Conservation (phyloP, 1,140 invertebrate genomes). For the Pseudachorutes palmiensis region DNA sequence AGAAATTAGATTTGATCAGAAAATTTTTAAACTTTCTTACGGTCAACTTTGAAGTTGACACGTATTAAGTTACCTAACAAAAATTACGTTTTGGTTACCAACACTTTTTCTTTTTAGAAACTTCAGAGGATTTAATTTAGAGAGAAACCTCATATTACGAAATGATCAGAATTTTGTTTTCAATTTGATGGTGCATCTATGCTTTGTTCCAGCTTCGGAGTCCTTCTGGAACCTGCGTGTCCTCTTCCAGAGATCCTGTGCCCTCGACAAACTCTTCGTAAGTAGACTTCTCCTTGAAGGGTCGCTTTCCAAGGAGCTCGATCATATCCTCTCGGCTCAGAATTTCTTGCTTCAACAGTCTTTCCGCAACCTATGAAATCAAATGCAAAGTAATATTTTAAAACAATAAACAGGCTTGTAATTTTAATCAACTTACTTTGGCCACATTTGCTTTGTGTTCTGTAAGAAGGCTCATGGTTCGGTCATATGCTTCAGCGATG, state of each 20-base stretch:
- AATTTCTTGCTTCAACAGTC: slow-evolving; percentile 89
- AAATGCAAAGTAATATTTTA: too few relatives aligned
- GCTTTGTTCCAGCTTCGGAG: slow-evolving; percentile 89
- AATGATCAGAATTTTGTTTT: too few relatives aligned
- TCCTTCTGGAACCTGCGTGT: slow-evolving; percentile 89
- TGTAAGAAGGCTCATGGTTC: slow-evolving; percentile 70
- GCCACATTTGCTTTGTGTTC: slow-evolving; percentile 79
- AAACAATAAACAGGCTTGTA: too few relatives aligned
- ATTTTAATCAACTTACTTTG: slow-evolving; percentile 63
- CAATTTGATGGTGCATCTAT: too few relatives aligned
- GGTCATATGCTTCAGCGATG: slow-evolving; percentile 70
- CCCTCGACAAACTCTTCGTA: slow-evolving; percentile 99
- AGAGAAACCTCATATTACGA: too few relatives aligned
- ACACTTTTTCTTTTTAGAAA: too few relatives aligned
- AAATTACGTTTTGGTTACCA: too few relatives aligned
- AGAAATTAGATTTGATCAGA: too few relatives aligned
- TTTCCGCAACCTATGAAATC: slow-evolving; percentile 89
- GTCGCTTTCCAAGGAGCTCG: slow-evolving; percentile 83
- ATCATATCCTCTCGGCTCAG: slow-evolving; percentile 97
- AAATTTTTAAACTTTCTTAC: too few relatives aligned
- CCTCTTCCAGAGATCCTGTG: slow-evolving; percentile 95
- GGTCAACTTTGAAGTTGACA: too few relatives aligned
- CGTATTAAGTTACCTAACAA: too few relatives aligned
- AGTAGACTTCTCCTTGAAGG: slow-evolving; percentile 97
- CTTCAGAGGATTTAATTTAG: too few relatives aligned